phyloP scores from a whole-genome alignment of 1,140 invertebrate genomes.

The Hyposmocoma kahamanoa region DNA sequence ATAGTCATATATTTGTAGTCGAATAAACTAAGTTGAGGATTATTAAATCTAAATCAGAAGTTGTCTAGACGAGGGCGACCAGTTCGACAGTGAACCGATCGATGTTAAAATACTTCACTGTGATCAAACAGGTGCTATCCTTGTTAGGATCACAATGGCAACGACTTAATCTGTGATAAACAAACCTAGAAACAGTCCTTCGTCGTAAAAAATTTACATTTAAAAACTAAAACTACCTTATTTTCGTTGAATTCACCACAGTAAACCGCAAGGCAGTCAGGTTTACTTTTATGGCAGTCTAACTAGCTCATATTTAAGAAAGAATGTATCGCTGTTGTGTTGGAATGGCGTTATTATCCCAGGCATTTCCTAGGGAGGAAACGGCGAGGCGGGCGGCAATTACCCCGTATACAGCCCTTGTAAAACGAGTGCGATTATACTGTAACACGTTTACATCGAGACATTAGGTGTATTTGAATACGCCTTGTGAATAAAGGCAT shows the following conservation, averaged over 20 bases:
- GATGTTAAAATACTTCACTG: constrained; percentile 37
- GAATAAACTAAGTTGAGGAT: no score
- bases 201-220: constrained; percentile 20
- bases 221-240: constrained; percentile 1
- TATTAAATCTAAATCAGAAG: constrained; percentile 29
- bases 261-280: not conserved
- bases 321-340: constrained; percentile 31
- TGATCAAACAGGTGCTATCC: constrained; percentile 24
- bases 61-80: constrained; percentile 32
- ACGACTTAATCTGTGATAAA: constrained; percentile 31
- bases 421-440: constrained; percentile 53
- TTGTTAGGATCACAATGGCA: constrained; percentile 22
- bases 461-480: constrained; percentile 36
- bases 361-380: constrained; percentile 28
- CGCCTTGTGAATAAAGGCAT: constrained; percentile 22
- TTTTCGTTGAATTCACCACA: not conserved
- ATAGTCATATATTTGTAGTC: no score
- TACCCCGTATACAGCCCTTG: constrained; percentile 48
- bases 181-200: constrained; percentile 19
- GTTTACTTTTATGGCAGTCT: not conserved
- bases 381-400: constrained; percentile 34
- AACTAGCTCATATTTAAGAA: constrained; percentile 15
- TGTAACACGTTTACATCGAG: constrained; percentile 43
- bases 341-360: constrained; percentile 33
- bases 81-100: constrained; percentile 29